Percentiles rank a stretch among this genome's conserved stretches.
Conservation (phyloP, 2,113 vertebrate genomes). For the Sander vitreus region DNA sequence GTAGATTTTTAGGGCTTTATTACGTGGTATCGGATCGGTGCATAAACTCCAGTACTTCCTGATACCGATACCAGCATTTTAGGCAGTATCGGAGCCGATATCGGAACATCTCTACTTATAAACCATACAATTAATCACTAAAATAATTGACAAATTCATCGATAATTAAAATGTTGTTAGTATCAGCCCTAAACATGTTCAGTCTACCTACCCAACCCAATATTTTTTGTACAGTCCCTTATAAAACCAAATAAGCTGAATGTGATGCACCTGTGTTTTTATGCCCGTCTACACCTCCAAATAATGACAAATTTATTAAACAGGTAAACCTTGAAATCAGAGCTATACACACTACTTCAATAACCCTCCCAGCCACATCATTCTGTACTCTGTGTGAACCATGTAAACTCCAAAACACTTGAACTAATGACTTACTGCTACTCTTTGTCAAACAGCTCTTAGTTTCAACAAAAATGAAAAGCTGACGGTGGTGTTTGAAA, state of each 20-base stretch:
- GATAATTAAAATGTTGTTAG: background rate
- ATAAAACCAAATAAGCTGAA: too few relatives aligned
- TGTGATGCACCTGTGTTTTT: background rate
- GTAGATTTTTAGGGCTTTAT: too few relatives aligned
- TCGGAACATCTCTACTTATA: too few relatives aligned
- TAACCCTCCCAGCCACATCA: background rate
- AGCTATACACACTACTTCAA: background rate
- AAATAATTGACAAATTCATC: background rate
- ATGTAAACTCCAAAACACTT: slow-evolving; percentile 22
- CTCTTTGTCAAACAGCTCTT: slow-evolving; percentile 45
- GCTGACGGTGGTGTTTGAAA: slow-evolving; percentile 48
- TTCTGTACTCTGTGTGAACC: background rate
- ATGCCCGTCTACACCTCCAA: background rate
- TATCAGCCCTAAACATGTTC: too few relatives aligned
- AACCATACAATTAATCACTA: background rate
- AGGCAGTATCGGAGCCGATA: too few relatives aligned
- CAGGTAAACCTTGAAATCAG: background rate
- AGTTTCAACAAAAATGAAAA: slow-evolving; percentile 46
- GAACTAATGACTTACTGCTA: slow-evolving; percentile 53
- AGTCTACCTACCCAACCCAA: too few relatives aligned
- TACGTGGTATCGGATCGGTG: too few relatives aligned
- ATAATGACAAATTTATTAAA: background rate
- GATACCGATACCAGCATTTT: too few relatives aligned
- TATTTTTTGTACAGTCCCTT: too few relatives aligned
- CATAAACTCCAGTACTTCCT: too few relatives aligned